Base-by-base conservation (phyloP, 1,140 invertebrate species). In the Zophobas morio region DNA sequence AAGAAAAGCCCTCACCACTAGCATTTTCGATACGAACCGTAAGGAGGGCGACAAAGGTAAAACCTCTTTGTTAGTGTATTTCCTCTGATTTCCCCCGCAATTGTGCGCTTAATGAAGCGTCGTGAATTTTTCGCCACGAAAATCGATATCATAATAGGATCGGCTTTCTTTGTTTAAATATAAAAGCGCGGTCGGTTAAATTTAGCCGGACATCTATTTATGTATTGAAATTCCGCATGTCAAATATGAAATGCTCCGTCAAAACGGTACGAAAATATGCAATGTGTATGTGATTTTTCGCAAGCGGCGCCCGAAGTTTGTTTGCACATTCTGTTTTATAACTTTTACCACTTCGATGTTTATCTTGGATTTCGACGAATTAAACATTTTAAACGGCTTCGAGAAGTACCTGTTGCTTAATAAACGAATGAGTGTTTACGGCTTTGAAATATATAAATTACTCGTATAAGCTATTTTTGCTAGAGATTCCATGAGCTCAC, bases 1-100 rank as follows among this genome's bases (percentile, higher is more conserved):
- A 86, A 90, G 94, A 84, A 96, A 95, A 86, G 93, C 95, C 0
- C 88, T 95, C 1, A 96, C 95, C 32, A 96, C 94, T 0, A 91
- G 94, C 8, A 94, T 96, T 85, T 95, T 96, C 82, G 94, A 96
- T 83, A 91, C 93, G 79, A 90, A 88, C 54, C 90, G 89, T 78
- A 92, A 92, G 82, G 90, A 94, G 80, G 89, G 88, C 1, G 91
- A 93, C n/a, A 91, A 93, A 84, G 92, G 90, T 76, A 94, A 74
- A 37, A 40, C 40, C 35, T 6, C 33, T 60, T 57, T 57, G 3
- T 4, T 46, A 46, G 3, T 46, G 6, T 8, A 46, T 8, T 51
- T 20, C 49, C 49, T 4, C 49, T 20, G 6, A 4, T 46, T 46
- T 20, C 4, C n/a, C 2, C 20, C n/a, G n/a, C 20, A 51, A 51